Evolutionary conservation across 2,888 invertebrate species (phyloP), one percentile per base, ranked within the genome.

Genomic region (Arge pagana): DNA sequence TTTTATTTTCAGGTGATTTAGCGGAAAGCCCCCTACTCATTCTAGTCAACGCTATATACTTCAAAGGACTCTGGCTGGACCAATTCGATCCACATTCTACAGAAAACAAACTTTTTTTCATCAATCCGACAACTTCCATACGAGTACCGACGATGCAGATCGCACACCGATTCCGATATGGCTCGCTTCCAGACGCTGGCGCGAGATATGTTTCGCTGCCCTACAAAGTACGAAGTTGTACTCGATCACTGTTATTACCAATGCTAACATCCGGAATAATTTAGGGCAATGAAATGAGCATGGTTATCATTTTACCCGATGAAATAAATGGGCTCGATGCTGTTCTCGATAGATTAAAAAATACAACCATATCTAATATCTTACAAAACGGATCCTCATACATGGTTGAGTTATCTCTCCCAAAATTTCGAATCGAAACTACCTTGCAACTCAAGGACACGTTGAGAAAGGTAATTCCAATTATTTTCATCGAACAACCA

Each of bases 31-130:
- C 90, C 1, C 80, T 85, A 42, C 74, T 91, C 52, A 85, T 93
- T 3, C 81, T 94, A 5, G 83, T 92, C 2, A 94, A 92, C 71
- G 93, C 92, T 0, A 82, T 94, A 13, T 91, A 93, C 71, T 94
- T 94, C 77, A 93, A 93, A 80, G 89, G 88, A 2, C 79, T 82
- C 30, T 94, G 93, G 92, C 73, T 78, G 35, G 70, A 81, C 24
- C 80, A 85, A 62, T 96, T 95, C 67, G 70, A 86, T 18, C 67
- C 78, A 0, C 63, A 66, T 0, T 26, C 62, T 2, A 94, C 93
- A 0, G 61, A 54, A 11, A 78, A 83, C 0, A 80, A 77, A 48
- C 81, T 83, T 1, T 96, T 96, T 79, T 81, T 85, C 64, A 54
- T 85, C 8, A 79, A 80, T 28, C 72, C 74, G 8, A 76, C 73